Base-by-base conservation (phyloP, 2,113 vertebrate genomes). In the Octodon degus region DNA sequence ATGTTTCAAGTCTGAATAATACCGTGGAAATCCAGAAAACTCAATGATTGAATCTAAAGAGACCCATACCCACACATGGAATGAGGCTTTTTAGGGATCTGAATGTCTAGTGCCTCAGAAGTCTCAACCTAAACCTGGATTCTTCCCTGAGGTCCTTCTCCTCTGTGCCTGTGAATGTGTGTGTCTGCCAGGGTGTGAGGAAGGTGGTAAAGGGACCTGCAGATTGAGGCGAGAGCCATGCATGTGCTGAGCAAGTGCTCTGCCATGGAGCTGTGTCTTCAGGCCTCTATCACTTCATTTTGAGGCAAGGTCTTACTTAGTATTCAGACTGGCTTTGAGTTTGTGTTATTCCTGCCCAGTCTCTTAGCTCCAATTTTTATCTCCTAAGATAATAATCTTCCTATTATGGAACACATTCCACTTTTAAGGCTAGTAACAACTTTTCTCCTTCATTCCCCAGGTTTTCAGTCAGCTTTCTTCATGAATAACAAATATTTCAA, bases 381-480 rank as follows among this genome's bases (percentile, higher is more conserved):
- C 47, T 80, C 8, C 20, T 7, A 89, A 60, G 4, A 68, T 14
- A 72, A 19, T 77, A 40, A 89, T 37, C 37, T 30, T 30, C 47
- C 40, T 58, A 53, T 24, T 77, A 17, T 30, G 91, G 91, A 92
- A 19, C 91, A 47, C 16, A 63, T 2, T 91, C 90, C 87, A 30
- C 34, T 68, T 74, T 84, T 85, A 30, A 94, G 11, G 8, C 70
- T 92, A 27, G 34, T 79, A 93, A 67, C 58, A 94, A 85, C 72
- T 90, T 95, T 82, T 90, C 19, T 63, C 0, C 43, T 93, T 43
- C 6, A 8, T 68, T 94, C 63, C 22, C 81, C 22, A 91, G 43
- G 87, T 53, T 62, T 27, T 88, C 11, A 50, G 43, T 96, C 87
- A 93, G 30, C 32, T 89, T 94, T 24, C 63, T n/a, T 90, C 76